Evolutionary conservation across 2,888 invertebrate genomes (phyloP).

Genomic region (Galerucella pusilla): DNA sequence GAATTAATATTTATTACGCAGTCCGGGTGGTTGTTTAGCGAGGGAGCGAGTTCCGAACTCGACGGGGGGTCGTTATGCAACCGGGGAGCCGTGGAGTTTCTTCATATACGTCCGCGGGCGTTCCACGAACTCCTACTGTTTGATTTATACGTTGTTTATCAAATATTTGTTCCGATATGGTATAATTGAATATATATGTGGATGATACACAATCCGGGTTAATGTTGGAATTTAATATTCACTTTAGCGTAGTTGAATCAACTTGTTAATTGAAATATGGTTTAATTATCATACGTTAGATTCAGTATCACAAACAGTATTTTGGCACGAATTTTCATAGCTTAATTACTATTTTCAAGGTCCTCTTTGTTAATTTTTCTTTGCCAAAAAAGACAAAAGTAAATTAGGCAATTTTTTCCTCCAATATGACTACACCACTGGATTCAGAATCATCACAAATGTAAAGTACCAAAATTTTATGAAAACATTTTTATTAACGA

Average conservation of each 20-base stretch:
- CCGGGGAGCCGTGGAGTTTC: slow-evolving; percentile 41
- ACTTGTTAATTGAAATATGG: neutral
- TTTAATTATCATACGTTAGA: neutral
- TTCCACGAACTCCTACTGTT: slow-evolving; percentile 52
- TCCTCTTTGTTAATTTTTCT: no score
- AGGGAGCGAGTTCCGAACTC: slow-evolving; percentile 42
- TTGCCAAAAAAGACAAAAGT: no score
- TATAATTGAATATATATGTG: slow-evolving; percentile 35
- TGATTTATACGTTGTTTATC: slow-evolving; percentile 54
- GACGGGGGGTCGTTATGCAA: slow-evolving; percentile 49
- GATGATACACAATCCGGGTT: slow-evolving; percentile 8
- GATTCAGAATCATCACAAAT: no score
- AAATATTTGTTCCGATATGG: slow-evolving; percentile 34
- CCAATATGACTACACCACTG: no score
- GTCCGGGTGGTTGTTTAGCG: slow-evolving; percentile 52
- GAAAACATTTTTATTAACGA: no score
- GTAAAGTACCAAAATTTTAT: no score
- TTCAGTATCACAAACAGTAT: no score
- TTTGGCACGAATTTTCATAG: no score
- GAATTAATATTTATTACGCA: slow-evolving; percentile 60
- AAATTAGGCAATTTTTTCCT: no score
- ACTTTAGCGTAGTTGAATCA: neutral
- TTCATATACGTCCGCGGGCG: slow-evolving; percentile 49
- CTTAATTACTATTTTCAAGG: no score
- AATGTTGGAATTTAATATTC: slow-evolving; percentile 8